Base-by-base conservation (phyloP, 2,888 invertebrate genomes). In the Gymnosoma rotundatum region DNA sequence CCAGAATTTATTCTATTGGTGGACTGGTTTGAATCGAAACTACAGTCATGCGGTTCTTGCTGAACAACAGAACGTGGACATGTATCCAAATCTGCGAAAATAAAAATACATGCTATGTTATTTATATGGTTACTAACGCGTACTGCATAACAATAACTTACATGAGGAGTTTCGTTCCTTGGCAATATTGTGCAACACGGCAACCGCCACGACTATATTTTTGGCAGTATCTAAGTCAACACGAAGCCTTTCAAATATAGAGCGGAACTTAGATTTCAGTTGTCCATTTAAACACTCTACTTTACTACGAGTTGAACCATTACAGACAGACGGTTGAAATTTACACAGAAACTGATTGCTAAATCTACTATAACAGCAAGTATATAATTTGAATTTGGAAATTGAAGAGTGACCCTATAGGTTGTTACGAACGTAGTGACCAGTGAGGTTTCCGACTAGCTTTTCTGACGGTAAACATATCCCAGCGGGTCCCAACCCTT, bases 201-300 rank as follows among this genome's bases (percentile, higher is more conserved):
- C 74, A 32, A 61, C 67, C 18, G 74, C 61, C 38, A 72, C 32
- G 14, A 72, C 9, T 18, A 60, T 73, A 50, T 70, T 83, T 60
- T 79, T 79, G 36, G 75, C 78, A 12, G 79, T 83, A 52, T 83
- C 32, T 20, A 80, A 58, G 20, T 80, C 76, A 45, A 76, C 76
- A 12, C 83, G 58, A 61, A 79, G 70, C 45, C 79, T 70, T 72
- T 76, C 76, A 10, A 83, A 70, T 54, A 76, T 58, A 18, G 79
- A 66, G 7, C 32, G 36, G 8, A 73, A 61, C 36, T 61, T 61
- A 6, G 72, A 73, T 38, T 50, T 61, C 12, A 73, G 38, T 58
- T 70, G 70, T n/a, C 72, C 64, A 66, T 70, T 74, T 42, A 83
- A 61, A 36, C 63, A 73, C 18, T 83, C 61, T 45, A 75, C 56